phyloP scores from a whole-genome alignment of 2,797 vertebrate genomes.

The Phoeniculus purpureus region DNA sequence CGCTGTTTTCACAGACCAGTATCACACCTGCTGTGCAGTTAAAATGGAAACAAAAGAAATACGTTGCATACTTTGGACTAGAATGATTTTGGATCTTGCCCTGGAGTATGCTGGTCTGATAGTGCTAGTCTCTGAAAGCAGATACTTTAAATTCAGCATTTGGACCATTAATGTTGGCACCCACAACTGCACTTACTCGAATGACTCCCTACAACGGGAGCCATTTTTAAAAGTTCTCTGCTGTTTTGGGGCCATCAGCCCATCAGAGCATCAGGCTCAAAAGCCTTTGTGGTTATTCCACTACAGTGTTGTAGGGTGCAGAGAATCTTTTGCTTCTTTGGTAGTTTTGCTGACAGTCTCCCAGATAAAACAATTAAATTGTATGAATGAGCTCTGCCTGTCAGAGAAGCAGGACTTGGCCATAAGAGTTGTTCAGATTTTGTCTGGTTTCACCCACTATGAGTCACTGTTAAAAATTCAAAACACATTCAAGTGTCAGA shows the following conservation, averaged over 20 bases:
- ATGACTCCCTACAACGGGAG: neutral
- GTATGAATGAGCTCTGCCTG: neutral
- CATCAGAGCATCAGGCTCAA: neutral
- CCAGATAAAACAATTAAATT: constrained; percentile 63
- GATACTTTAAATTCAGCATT: constrained; percentile 22
- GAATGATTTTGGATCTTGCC: neutral
- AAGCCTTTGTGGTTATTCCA: constrained; percentile 26
- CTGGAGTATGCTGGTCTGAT: neutral
- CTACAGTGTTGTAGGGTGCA: neutral
- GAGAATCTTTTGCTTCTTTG: constrained; percentile 56
- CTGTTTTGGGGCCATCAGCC: neutral
- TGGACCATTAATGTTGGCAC: neutral
- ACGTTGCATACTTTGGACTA: neutral
- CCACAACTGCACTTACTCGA: neutral
- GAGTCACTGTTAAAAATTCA: constrained; percentile 33
- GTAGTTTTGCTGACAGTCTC: constrained; percentile 41
- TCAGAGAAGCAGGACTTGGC: constrained; percentile 21
- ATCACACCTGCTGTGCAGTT: neutral
- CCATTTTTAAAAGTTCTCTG: neutral
- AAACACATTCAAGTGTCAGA: neutral
- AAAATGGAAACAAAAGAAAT: neutral
- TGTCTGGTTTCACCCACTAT: neutral
- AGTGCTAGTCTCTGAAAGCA: neutral
- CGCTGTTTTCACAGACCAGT: neutral
- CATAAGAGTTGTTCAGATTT: constrained; percentile 25